These are phyloP conservation scores for Pasiphila rectangulata DNA, from an alignment of 2,888 invertebrate genomes.

Conservation along the genomic window DNA sequence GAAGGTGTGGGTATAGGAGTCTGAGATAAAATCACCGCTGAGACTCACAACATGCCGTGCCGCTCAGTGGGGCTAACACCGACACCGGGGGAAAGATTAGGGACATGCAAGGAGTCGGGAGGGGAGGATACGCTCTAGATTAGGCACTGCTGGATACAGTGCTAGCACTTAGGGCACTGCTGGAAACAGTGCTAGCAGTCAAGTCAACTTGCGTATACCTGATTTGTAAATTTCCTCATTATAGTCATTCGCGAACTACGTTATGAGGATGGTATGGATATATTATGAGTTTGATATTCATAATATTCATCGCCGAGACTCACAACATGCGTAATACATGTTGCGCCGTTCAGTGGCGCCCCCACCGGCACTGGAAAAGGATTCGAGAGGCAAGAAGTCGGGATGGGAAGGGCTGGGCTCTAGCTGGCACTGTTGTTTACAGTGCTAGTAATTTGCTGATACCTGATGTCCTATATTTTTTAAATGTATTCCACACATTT, in stretches of 20 bases:
- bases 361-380: constrained; percentile 97
- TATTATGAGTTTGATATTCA: constrained; percentile 99
- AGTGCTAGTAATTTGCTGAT: too few species aligned
- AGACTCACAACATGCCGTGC: constrained; percentile 99
- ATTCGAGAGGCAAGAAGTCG: constrained; percentile 97
- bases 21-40: constrained; percentile 98
- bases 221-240: constrained; percentile 73
- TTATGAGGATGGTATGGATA: too few species aligned
- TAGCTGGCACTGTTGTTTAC: too few species aligned
- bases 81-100: constrained; percentile 97
- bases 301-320: constrained; percentile 98
- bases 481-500: too few species aligned
- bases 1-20: too few species aligned
- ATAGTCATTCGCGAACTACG: too few species aligned
- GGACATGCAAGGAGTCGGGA: constrained; percentile 96
- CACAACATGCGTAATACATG: constrained; percentile 99
- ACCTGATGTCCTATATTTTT: too few species aligned
- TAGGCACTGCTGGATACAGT: constrained; percentile 97
- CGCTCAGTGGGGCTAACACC: constrained; percentile 98
- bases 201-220: constrained; percentile 92
- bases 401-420: too few species aligned
- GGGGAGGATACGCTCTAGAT: constrained; percentile 96
- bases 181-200: too few species aligned
- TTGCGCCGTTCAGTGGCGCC: constrained; percentile 99
- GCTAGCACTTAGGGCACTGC: too few species aligned